Conservation (phyloP, 2,113 vertebrate genomes). For the Lophius piscatorius region DNA sequence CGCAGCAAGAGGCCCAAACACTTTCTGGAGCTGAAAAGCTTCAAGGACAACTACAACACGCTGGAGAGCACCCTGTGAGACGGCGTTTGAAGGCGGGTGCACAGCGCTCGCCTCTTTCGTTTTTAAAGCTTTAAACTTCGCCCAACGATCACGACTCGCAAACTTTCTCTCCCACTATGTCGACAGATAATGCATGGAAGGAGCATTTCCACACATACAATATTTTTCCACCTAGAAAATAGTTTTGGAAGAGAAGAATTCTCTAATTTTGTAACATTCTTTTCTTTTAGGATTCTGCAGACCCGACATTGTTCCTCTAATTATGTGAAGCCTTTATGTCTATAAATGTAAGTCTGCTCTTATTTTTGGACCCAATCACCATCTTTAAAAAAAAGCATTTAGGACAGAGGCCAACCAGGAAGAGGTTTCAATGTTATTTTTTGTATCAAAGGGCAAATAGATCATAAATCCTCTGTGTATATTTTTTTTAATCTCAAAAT, state of each 20-base stretch:
- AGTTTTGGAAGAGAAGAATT: not conserved
- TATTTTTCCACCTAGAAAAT: not conserved
- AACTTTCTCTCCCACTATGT: not conserved
- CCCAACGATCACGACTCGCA: not conserved
- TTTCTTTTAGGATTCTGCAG: no score
- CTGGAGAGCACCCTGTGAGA: constrained; percentile 92
- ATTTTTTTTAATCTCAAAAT: constrained; percentile 11
- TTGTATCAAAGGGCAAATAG: constrained; percentile 16
- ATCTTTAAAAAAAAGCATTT: constrained; percentile 28
- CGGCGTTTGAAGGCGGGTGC: not conserved
- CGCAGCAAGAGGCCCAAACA: constrained; percentile 98
- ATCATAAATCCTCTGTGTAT: constrained; percentile 1
- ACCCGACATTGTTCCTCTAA: no score
- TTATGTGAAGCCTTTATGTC: not conserved
- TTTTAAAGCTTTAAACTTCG: no score
- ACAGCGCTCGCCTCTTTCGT: no score
- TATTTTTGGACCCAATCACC: constrained; percentile 28
- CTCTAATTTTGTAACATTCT: not conserved
- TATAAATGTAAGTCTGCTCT: not conserved
- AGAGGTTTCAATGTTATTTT: constrained; percentile 22
- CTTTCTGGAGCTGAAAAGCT: constrained; percentile 96
- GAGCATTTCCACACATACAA: not conserved
- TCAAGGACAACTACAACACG: constrained; percentile 98
- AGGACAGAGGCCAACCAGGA: constrained; percentile 27
- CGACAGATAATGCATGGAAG: not conserved